These are phyloP conservation scores for Allygus modestus DNA, from an alignment of 2,888 invertebrate species.

Conservation along the genomic window DNA sequence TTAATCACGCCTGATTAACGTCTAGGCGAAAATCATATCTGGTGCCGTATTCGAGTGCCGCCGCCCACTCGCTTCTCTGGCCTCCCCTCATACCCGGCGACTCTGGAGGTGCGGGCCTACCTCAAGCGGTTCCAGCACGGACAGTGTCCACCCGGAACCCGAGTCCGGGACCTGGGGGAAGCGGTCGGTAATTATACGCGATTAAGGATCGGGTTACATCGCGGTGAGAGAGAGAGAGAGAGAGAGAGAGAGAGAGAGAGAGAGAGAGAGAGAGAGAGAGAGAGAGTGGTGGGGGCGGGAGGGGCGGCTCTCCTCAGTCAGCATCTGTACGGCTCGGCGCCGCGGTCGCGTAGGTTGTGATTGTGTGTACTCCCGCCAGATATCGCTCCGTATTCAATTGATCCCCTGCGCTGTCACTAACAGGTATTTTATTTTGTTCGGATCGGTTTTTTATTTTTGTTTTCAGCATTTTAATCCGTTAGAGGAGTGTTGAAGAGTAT, in stretches of 20 bases:
- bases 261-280: constrained; percentile 47
- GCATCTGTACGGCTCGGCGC: constrained; percentile 15
- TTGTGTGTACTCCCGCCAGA: constrained; percentile 9
- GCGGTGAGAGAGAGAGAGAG: constrained; percentile 5
- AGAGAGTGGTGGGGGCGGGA: constrained; percentile 6
- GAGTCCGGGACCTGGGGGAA: background rate
- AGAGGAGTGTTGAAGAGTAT: background rate
- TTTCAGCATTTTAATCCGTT: background rate
- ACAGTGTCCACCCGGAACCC: background rate
- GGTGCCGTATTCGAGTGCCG: no score
- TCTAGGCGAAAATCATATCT: no score
- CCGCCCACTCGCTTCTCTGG: no score
- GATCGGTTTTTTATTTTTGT: background rate
- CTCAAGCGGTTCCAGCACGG: background rate
- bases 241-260: constrained; percentile 39
- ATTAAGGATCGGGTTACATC: constrained; percentile 2
- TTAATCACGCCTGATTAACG: no score
- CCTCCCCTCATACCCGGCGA: no score
- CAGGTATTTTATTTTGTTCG: background rate
- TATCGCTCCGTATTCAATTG: background rate
- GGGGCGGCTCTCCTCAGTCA: constrained; percentile 12
- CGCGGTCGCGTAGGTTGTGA: constrained; percentile 24
- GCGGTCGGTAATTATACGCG: constrained; percentile 3
- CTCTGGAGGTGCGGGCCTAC: background rate
- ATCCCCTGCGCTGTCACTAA: background rate